Evolutionary conservation across 2,888 invertebrate species (phyloP), one percentile per base, ranked within the genome.

Genomic region (Leptarthrus brevirostris): DNA sequence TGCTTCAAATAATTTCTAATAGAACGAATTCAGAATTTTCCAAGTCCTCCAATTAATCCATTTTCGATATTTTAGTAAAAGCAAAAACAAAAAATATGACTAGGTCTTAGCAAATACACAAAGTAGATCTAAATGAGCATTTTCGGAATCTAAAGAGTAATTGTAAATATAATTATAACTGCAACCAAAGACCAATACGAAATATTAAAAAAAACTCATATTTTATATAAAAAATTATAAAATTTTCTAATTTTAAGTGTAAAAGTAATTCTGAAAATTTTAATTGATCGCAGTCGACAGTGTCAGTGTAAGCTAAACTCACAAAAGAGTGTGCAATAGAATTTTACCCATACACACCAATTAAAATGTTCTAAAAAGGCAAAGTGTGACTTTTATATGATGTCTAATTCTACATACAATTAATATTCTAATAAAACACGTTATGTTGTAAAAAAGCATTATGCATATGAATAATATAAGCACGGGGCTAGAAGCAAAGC

Each of bases 151-250:
- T 47, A 16, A 34, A 18, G 14, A 58, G 2, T 12, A 58, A 16
- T 18, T 58, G 58, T 58, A 58, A 12, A 58, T 58, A 58, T 18
- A 58, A 34, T 20, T n/a, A 34, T 36, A 58, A 58, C 16, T 22
- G 47, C 22, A 47, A 66, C 64, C 64, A 66, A 66, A 66, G 64
- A 66, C 58, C 58, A 58, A 58, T 58, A 58, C 58, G 40, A 58
- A 66, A 26, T 47, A 66, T 40, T 40, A 61, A 61, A 58, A 61
- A 22, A 66, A 66, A 66, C 47, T 47, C 47, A 66, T 66, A 66
- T 66, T 66, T 66, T 66, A 24, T 66, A 66, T 47, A 66, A 12
- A n/a, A n/a, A 58, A 20, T 36, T 66, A 40, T 52, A 18, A 10
- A 52, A 20, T 18, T 20, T 20, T 18, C 8, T 52, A 52, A 52